Evolutionary conservation across 1,140 invertebrate species (phyloP).

Genomic region (Zaprionus taronus): DNA sequence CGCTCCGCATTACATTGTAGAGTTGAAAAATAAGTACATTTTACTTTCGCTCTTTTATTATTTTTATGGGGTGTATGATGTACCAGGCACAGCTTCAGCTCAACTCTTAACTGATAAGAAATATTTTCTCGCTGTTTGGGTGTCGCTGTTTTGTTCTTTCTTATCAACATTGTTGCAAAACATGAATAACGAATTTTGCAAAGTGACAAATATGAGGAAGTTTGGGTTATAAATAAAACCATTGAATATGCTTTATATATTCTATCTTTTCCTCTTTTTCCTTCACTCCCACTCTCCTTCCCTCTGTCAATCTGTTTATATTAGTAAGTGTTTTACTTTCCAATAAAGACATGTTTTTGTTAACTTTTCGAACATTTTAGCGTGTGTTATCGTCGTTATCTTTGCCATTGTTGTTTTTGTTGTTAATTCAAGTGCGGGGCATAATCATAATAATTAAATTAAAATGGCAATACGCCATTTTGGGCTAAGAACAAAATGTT

Average conservation of each 20-base stretch:
- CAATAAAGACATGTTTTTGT: not conserved
- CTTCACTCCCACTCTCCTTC: too few relatives aligned
- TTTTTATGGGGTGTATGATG: constrained; percentile 44
- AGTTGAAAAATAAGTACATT: not conserved
- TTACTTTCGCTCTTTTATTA: constrained; percentile 2
- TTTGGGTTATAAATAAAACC: not conserved
- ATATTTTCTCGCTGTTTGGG: constrained; percentile 8
- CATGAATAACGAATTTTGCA: not conserved
- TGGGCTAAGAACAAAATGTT: constrained; percentile 8
- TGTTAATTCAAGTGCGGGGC: constrained; percentile 16
- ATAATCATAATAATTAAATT: constrained; percentile 28
- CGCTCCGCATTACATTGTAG: not conserved
- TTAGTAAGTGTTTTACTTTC: not conserved
- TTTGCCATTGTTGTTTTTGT: constrained; percentile 6
- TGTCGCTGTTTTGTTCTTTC: constrained; percentile 2
- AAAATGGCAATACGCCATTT: constrained; percentile 39
- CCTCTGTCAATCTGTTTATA: not conserved
- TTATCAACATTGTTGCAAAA: constrained; percentile 6
- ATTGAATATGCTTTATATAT: too few relatives aligned
- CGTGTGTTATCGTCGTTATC: constrained; percentile 15
- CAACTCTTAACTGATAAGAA: constrained; percentile 25
- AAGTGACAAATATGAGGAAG: not conserved
- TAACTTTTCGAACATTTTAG: not conserved
- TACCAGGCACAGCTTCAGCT: constrained; percentile 34
- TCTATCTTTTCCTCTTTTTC: too few relatives aligned